Evolutionary conservation across 2,113 vertebrate species (phyloP), one percentile per base, ranked within the genome.

Genomic region (Fregata magnificens): DNA sequence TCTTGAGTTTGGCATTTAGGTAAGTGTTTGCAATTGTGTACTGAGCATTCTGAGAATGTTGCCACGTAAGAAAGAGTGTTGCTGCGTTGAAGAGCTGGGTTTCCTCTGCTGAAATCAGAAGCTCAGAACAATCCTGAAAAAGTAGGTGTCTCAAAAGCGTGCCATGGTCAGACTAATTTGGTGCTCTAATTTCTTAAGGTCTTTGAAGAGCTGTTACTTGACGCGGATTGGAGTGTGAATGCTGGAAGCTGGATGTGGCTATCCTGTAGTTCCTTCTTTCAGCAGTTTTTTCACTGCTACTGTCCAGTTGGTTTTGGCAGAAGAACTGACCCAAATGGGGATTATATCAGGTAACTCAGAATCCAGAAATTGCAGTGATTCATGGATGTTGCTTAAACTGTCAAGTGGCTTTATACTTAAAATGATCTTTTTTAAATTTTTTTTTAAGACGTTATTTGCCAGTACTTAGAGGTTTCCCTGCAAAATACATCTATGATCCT

Each of bases 241-340:
- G 99, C 99, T 50, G 99, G 99, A 83, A 99, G 99, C 97, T 99
- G 99, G 99, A 99, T 99, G 99, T 99, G 99, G 99, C 98, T 99
- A 0, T 99, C 99, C 67, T 99, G 99, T 96, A 99, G 99, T 74
- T 99, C 99, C 25, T 99, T 99, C 97, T 99, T 99, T 92, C 99
- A 99, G 91, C 99, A 99, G 92, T 99, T 99, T 96, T 99, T 99
- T 97, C 99, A 99, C 89, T 99, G 99, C 97, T 99, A 99, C 93
- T 99, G 99, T 94, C 99, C 99, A 1, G 99, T 99, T 94, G 99
- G 99, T 82, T 99, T 99, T 96, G 99, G 99, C 74, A 98, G 99
- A 93, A 99, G 99, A 97, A 99, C 99, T 6, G 99, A 99, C 90
- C 99, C 99, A 85, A 99, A 99, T 40, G 99, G 99, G n/a, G 99